phyloP scores from a whole-genome alignment of 92 coral and sea anemone genomes.

The Heteractis magnifica region DNA sequence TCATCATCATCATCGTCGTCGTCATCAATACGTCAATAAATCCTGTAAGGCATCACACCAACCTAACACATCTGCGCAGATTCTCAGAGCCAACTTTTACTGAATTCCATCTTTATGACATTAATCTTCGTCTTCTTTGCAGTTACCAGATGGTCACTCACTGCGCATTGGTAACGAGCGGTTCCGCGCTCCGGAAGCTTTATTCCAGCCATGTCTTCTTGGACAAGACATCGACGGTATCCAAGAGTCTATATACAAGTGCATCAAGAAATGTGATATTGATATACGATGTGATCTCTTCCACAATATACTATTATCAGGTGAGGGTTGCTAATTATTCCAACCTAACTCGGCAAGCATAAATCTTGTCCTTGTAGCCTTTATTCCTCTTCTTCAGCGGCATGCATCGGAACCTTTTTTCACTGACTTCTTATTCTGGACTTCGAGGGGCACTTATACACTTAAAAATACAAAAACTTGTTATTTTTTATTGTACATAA shows the following conservation, averaged over 20 bases:
- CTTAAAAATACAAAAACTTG: too few species aligned
- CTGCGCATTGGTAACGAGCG: conserved; percentile 84
- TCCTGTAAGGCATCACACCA: too few species aligned
- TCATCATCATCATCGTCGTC: too few species aligned
- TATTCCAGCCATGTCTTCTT: conserved; percentile 81
- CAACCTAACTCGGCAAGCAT: not conserved
- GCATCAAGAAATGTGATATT: conserved; percentile 79
- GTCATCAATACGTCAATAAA: too few species aligned
- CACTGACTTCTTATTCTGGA: too few species aligned
- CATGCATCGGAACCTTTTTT: too few species aligned
- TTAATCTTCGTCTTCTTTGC: not conserved
- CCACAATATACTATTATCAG: conserved; percentile 79
- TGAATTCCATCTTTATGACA: not conserved
- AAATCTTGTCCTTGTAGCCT: not conserved
- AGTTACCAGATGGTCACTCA: conserved; percentile 98
- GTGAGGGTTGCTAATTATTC: conserved; percentile 27
- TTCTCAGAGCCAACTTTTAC: not conserved
- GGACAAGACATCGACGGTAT: conserved; percentile 90
- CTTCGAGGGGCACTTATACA: too few species aligned
- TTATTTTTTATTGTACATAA: too few species aligned
- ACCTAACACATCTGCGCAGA: too few species aligned
- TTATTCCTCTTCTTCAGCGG: too few species aligned
- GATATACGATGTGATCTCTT: conserved; percentile 79
- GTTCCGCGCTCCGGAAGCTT: conserved; percentile 95
- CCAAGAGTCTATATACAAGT: conserved; percentile 82